Conservation (phyloP, 2,113 vertebrate genomes). For the Rhabdornis inornatus region DNA sequence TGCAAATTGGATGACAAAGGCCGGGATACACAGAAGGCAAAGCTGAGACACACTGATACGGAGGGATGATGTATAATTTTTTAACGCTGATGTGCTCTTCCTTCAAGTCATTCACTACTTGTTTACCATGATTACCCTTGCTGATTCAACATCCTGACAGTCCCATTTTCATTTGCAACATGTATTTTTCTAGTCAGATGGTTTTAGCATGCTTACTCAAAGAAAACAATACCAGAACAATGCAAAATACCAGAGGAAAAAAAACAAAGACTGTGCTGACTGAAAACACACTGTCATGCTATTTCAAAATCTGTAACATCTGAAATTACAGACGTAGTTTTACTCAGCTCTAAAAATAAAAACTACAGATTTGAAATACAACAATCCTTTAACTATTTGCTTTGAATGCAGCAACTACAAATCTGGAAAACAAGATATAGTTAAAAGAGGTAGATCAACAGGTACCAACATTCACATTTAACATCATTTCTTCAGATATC, state of each 20-base stretch:
- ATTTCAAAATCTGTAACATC: neutral
- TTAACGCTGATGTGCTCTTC: neutral
- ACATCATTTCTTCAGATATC: neutral
- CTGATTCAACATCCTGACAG: conserved; percentile 29
- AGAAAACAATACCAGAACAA: neutral
- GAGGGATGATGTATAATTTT: neutral
- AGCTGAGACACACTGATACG: neutral
- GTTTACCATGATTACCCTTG: neutral
- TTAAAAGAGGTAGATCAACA: neutral
- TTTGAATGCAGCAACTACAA: neutral
- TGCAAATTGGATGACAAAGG: neutral
- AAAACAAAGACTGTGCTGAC: neutral
- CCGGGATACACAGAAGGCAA: neutral
- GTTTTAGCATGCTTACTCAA: neutral
- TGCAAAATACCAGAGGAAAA: neutral
- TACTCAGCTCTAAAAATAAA: neutral
- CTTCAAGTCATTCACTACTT: neutral
- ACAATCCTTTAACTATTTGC: neutral
- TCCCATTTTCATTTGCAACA: neutral
- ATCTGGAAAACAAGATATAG: neutral
- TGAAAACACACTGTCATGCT: neutral
- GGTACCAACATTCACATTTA: neutral
- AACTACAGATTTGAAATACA: neutral
- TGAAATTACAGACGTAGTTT: neutral
- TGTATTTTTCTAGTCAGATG: neutral